Percentiles rank a stretch among this genome's conserved stretches.
These are phyloP conservation scores for Philopotamus ludificatus DNA, from an alignment of 1,140 invertebrate genomes.

Conservation along the genomic window DNA sequence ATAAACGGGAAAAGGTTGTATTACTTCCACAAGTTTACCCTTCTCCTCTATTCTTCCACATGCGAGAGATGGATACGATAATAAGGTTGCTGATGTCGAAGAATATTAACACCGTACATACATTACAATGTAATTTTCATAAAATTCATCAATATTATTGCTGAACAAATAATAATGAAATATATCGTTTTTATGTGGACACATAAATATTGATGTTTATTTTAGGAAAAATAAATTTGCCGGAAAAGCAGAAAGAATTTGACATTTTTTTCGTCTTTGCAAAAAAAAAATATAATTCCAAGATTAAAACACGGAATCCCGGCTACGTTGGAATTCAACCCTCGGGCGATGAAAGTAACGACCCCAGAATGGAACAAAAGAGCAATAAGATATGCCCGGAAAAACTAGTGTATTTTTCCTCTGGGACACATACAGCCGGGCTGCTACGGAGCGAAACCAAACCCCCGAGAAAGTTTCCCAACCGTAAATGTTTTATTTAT, in stretches of 20 bases:
- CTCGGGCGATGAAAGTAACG: conserved; percentile 56
- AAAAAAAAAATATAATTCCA: not conserved
- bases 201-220: too few relatives aligned
- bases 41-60: conserved; percentile 27
- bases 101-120: conserved; percentile 15
- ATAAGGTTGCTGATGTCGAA: conserved; percentile 37
- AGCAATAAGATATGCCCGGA: conserved; percentile 58
- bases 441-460: conserved; percentile 11
- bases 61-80: conserved; percentile 39
- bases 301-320: conserved; percentile 37
- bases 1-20: conserved; percentile 42
- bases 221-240: too few relatives aligned
- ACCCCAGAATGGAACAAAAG: conserved; percentile 55
- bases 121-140: conserved; percentile 8
- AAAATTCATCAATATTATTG: too few relatives aligned
- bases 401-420: conserved; percentile 55
- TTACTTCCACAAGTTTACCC: conserved; percentile 43
- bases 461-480: conserved; percentile 27
- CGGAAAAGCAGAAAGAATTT: not conserved
- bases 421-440: conserved; percentile 42
- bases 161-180: too few relatives aligned
- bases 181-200: too few relatives aligned
- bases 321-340: conserved; percentile 41
- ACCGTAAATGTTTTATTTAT: conserved; percentile 15
- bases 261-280: not conserved